Base-by-base conservation (phyloP, 1,140 invertebrate species). In the Drosophila simulans region DNA sequence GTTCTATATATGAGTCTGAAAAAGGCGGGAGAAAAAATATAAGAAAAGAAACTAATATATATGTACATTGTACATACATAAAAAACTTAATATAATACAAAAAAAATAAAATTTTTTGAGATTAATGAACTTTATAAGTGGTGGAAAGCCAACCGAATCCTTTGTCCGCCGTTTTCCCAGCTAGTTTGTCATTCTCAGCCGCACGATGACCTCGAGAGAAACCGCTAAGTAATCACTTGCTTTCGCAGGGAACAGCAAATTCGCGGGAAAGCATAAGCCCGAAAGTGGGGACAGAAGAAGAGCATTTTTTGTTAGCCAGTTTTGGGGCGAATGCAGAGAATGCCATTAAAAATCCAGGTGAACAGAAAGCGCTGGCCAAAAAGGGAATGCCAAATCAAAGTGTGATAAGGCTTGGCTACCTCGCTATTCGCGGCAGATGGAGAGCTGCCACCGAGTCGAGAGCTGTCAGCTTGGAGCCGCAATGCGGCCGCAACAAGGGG, bases 331-430 rank as follows among this genome's bases (percentile, higher is more conserved):
- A 77, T 72, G 59, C 75, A 65, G 60, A 62, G 69, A 49, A 48
- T 60, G 60, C 43, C 71, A 83, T 86, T 83, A 88, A 86, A 88
- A 76, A 79, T 77, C 68, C 59, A 73, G 75, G 63, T 52, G 65
- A 17, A 49, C 25, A 63, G 51, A 46, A 64, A 80, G n/a, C 54
- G 25, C 65, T 40, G 34, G 40, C 57, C 31, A 31, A 70, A 84
- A 89, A 88, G 76, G 59, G 84, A 89, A 88, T 88, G 80, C 84
- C 69, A 88, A 88, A 88, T 88, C 84, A 88, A 88, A 88, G 80
- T 70, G 63, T 69, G 80, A 89, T 77, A 71, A 52, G 57, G 65
- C 12, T 27, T 43, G 54, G 39, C 37, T 57, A 69, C 57, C 64
- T 64, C 45, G 39, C 35, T 43, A 31, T 68, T n/a, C 37, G 5